Evolutionary conservation across 2,113 vertebrate species (phyloP).

Genomic region (Eptatretus burgeri): DNA sequence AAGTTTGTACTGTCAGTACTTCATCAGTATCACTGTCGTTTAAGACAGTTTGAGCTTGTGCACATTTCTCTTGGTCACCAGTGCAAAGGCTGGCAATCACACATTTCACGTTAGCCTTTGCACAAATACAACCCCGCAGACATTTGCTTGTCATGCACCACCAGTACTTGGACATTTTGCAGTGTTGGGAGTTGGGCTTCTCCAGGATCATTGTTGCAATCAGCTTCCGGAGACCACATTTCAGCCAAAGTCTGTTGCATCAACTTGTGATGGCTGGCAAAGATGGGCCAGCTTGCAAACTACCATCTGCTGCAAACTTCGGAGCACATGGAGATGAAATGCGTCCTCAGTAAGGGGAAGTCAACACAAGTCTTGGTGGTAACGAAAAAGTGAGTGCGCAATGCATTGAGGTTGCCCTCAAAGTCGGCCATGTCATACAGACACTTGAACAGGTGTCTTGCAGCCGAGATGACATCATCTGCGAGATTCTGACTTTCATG

Average conservation of each 20-base stretch:
- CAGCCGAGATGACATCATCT: not conserved
- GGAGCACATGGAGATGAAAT: conserved; percentile 4
- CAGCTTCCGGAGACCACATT: not conserved
- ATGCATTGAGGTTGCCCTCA: not conserved
- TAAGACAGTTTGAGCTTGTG: not conserved
- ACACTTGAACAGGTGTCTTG: not conserved
- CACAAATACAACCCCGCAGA: conserved; percentile 2
- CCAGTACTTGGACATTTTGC: not conserved
- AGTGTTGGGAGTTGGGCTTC: not conserved
- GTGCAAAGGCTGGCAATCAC: not conserved
- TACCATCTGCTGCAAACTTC: not conserved
- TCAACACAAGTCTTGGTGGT: not conserved
- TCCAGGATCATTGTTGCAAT: not conserved
- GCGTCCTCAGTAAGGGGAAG: conserved; percentile 3
- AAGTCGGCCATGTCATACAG: conserved; percentile 1
- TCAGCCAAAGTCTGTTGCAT: not conserved
- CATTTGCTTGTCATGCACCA: not conserved
- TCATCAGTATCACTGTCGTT: too few species aligned
- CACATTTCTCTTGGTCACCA: not conserved
- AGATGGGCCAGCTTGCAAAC: not conserved
- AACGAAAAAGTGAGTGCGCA: not conserved
- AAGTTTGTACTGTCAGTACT: too few species aligned
- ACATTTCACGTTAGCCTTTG: conserved; percentile 6
- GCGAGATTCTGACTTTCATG: not conserved
- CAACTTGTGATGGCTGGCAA: not conserved